phyloP scores from a whole-genome alignment of 2,888 invertebrate species.

The Ormyrus rosae region DNA sequence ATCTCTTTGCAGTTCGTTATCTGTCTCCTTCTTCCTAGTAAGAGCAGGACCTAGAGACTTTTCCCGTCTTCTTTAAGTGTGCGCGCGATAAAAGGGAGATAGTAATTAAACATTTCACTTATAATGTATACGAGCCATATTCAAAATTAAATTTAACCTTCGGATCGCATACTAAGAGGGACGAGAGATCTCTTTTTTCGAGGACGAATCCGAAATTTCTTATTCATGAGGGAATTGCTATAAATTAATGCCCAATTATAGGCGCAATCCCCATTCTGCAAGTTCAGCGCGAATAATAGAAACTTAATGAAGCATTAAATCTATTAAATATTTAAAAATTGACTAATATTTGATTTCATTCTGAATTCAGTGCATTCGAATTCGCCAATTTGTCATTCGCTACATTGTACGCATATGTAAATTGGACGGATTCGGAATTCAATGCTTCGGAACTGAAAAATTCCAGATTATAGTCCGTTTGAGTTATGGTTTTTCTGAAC shows the following conservation, averaged over 20 bases:
- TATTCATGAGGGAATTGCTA: neutral
- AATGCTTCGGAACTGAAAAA: conserved; percentile 25
- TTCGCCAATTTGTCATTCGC: conserved; percentile 38
- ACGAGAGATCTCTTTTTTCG: neutral
- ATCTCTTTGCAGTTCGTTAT: conserved; percentile 64
- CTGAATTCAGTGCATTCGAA: conserved; percentile 27
- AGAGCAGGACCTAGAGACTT: conserved; percentile 27
- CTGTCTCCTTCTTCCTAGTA: conserved; percentile 40
- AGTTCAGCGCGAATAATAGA: too few species aligned
- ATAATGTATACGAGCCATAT: conserved; percentile 5
- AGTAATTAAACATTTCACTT: conserved; percentile 50
- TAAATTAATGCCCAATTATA: neutral
- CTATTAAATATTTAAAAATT: conserved; percentile 22
- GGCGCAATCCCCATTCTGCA: too few species aligned
- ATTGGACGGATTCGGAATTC: conserved; percentile 17
- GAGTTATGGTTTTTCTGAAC: conserved; percentile 34
- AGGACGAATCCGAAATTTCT: too few species aligned
- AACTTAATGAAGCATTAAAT: conserved; percentile 3
- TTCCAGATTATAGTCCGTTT: conserved; percentile 22
- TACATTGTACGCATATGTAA: conserved; percentile 21
- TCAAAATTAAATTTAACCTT: conserved; percentile 18
- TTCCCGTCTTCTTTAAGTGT: conserved; percentile 36
- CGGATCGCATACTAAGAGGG: too few species aligned
- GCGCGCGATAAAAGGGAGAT: conserved; percentile 33
- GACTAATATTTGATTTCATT: conserved; percentile 30